These are phyloP conservation scores for Exocentrus adspersus DNA, from an alignment of 2,888 invertebrate species.

Conservation along the genomic window DNA sequence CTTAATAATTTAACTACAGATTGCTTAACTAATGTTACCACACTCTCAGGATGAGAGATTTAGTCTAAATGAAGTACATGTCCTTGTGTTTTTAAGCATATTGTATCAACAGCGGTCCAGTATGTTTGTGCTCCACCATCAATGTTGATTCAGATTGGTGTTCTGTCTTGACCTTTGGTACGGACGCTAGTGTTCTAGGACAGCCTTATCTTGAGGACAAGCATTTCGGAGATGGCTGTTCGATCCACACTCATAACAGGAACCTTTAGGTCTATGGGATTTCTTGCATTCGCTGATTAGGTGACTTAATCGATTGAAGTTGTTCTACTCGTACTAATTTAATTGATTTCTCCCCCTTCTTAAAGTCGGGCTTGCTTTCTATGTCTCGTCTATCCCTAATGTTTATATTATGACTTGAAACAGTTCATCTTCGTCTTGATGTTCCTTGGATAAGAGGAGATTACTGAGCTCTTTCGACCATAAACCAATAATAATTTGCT, in stretches of 20 bases:
- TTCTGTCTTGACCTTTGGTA: neutral
- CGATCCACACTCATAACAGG: constrained; percentile 16
- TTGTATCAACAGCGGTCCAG: neutral
- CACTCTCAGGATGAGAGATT: neutral
- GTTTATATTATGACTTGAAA: neutral
- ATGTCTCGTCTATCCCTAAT: neutral
- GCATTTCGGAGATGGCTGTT: neutral
- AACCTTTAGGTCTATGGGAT: neutral
- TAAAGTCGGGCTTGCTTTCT: neutral
- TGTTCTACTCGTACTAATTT: neutral
- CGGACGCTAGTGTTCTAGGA: neutral
- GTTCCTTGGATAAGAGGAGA: constrained; percentile 1
- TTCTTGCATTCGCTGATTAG: constrained; percentile 6
- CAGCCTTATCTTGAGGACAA: constrained; percentile 1
- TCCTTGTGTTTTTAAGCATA: neutral
- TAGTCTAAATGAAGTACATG: neutral
- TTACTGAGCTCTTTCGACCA: constrained; percentile 6
- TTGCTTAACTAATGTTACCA: neutral
- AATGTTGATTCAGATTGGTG: neutral
- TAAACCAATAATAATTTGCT: constrained; percentile 8
- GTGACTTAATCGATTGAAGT: neutral
- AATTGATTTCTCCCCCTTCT: neutral
- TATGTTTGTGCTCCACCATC: neutral
- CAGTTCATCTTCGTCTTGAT: constrained; percentile 2
- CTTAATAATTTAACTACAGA: neutral